Evolutionary conservation across 1,140 invertebrate species (phyloP), one percentile per base, ranked within the genome.

Genomic region (Zaprionus gabonicus): DNA sequence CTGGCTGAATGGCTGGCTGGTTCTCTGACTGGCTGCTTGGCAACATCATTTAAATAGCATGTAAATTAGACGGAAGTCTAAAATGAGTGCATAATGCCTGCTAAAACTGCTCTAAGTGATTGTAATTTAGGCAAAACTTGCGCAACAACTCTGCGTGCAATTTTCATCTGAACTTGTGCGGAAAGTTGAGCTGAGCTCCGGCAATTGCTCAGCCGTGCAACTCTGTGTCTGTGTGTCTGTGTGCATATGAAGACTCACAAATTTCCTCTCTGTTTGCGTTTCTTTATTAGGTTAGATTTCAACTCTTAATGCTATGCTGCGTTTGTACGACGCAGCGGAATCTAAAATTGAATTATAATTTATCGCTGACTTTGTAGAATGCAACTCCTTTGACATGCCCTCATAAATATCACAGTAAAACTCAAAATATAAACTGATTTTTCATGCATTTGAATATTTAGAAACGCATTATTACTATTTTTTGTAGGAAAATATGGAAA

Each of bases 51-150:
- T 90, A 90, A 90, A 90, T 90, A 90, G 85, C 85, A 90, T 90
- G 85, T 90, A 90, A 90, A 90, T 90, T 90, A 90, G 85, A 90
- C 85, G 86, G 81, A 90, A 90, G 85, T 90, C 85, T 85, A 90
- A 90, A 90, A 90, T 84, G 86, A 90, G 81, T 90, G 85, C 85
- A 90, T 85, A 90, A 90, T 90, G 85, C 85, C 85, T 90, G 74
- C 79, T 90, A 82, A 90, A 90, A 90, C 81, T 85, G 85, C 76
- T 82, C 76, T 90, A 90, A 90, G 85, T 90, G 86, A 90, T 90
- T 90, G 85, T 90, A 90, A 90, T 90, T 90, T 90, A 85, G 85
- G 85, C 79, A 81, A 79, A 90, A 66, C 74, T 77, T 51, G 46
- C n/a, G 23, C 53, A 27, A 66, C 63, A 66, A 51, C 44, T 55